A percentile compares a stretch with the other conserved stretches of the same genome.
phyloP scores from a whole-genome alignment of 2,113 vertebrate genomes.

The Thalassarche chlororhynchos region DNA sequence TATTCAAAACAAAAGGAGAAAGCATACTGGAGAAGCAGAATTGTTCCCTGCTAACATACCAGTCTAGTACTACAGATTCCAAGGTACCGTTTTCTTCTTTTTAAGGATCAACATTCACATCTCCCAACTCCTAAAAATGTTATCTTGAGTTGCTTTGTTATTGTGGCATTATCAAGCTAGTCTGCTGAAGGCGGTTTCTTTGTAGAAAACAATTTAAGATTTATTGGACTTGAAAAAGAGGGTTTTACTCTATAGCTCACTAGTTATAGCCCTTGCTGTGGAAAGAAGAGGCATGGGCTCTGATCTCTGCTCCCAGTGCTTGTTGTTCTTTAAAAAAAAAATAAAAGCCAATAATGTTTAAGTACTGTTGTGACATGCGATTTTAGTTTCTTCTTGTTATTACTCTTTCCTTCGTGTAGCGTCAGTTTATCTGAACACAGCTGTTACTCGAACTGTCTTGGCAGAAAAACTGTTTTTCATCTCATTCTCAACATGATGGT shows the following conservation, averaged over 20 bases:
- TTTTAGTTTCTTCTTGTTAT: constrained; percentile 34
- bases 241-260: not conserved
- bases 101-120: not conserved
- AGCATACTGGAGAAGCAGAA: not conserved
- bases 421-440: not conserved
- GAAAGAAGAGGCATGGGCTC: not conserved
- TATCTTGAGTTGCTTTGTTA: not conserved
- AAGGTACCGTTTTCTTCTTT: not conserved
- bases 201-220: constrained; percentile 41
- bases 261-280: not conserved
- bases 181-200: constrained; percentile 42
- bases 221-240: constrained; percentile 28
- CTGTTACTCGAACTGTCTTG: not conserved
- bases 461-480: not conserved
- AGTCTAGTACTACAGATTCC: not conserved
- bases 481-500: not conserved
- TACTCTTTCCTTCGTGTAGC: not conserved
- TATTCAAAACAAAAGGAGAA: not conserved
- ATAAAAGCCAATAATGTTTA: constrained; percentile 44
- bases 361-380: constrained; percentile 15
- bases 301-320: not conserved
- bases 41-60: not conserved
- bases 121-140: not conserved
- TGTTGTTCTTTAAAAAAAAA: not conserved
- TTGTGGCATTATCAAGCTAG: constrained; percentile 1